These are phyloP conservation scores for Nomada fucata DNA, from an alignment of 2,888 invertebrate genomes.

Conservation along the genomic window DNA sequence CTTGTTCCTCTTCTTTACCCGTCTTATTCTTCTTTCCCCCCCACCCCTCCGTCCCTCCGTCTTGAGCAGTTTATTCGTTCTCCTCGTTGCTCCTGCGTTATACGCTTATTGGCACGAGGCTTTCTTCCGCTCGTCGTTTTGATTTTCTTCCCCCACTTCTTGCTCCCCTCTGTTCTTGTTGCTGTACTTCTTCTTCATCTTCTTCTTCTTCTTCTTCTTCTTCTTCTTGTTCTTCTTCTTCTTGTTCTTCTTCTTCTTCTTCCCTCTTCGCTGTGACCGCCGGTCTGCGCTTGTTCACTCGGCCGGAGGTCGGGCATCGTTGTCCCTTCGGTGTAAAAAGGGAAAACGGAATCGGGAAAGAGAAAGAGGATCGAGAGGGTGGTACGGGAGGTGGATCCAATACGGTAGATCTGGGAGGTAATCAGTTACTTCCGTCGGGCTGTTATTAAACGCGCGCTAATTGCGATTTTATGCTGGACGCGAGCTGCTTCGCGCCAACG, in stretches of 20 bases:
- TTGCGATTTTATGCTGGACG: conserved; percentile 28
- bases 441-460: conserved; percentile 33
- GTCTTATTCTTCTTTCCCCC: conserved; percentile 1
- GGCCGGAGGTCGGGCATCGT: conserved; percentile 63
- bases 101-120: conserved; percentile 13
- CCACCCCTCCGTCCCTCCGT: too few relatives aligned
- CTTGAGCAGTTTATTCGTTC: background rate
- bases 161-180: conserved; percentile 13
- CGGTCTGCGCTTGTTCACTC: conserved; percentile 59
- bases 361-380: background rate
- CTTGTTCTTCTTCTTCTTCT: conserved; percentile 32
- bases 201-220: conserved; percentile 30
- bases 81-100: background rate
- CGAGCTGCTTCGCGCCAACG: conserved; percentile 2
- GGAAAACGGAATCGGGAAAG: background rate
- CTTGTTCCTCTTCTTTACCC: conserved; percentile 48
- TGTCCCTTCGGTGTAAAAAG: conserved; percentile 43
- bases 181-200: conserved; percentile 18
- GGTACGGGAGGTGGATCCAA: conserved; percentile 8
- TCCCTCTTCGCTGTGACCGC: conserved; percentile 42
- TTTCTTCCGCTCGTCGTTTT: conserved; percentile 30
- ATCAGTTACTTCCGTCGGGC: conserved; percentile 35
- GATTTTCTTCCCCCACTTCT: conserved; percentile 28
- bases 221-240: conserved; percentile 22
- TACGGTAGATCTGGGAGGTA: conserved; percentile 35